Evolutionary conservation across 2,888 invertebrate genomes (phyloP), one percentile per base, ranked within the genome.

Genomic region (Catonia carolina): DNA sequence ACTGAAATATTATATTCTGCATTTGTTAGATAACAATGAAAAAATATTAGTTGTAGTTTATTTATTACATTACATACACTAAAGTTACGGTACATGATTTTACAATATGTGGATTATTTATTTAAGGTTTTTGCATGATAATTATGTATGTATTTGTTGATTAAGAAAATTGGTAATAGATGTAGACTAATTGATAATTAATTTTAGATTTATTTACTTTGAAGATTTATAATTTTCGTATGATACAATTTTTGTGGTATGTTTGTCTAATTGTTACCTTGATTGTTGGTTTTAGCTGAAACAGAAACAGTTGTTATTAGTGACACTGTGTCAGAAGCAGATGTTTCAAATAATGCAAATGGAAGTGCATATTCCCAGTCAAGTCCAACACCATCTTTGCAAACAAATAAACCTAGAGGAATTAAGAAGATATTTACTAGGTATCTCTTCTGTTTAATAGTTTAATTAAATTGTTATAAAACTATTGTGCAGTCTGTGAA

Each of bases 371-470:
- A 20, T 45, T 73, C 76, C 17, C 75, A 77, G 64, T 66, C 70
- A 33, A 74, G 73, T 61, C 76, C 74, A 8, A 74, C 73, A 60
- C 76, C 74, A 8, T 74, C 75, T 12, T 72, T 78, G 33, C 73
- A 74, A 48, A 71, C 73, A 56, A 72, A 71, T 60, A 81, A 80
- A 67, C 76, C 76, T 36, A 78, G 80, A 67, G 82, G 84, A 5
- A 76, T 85, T 58, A 79, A 81, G 60, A 79, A 81, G 65, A 82
- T 86, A 66, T 83, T 85, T 69, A 83, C 84, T 18, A 74, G 70
- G 75, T 75, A 65, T 61, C n/a, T n/a, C n/a, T n/a, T n/a, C n/a
- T n/a, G n/a, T n/a, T n/a, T n/a, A n/a, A n/a, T n/a, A n/a, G n/a
- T n/a, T n/a, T n/a, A n/a, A n/a, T n/a, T n/a, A n/a, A n/a, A n/a